Percentiles rank a stretch among this genome's conserved stretches.
Evolutionary conservation across 2,888 invertebrate species (phyloP).

Genomic region (Rhorus exstirpatorius): DNA sequence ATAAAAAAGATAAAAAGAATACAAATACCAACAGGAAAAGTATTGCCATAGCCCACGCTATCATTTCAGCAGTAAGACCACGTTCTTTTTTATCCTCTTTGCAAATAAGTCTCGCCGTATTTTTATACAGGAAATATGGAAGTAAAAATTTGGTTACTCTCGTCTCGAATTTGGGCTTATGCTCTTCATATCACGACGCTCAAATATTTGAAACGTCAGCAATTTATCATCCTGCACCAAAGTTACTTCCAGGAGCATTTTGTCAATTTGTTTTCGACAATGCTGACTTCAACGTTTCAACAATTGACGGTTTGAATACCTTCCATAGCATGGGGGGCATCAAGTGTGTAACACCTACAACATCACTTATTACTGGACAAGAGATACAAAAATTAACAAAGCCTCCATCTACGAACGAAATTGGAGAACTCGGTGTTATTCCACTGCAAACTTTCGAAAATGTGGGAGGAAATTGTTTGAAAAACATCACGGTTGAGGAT

Average conservation of each 20-base stretch:
- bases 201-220: constrained; percentile 74
- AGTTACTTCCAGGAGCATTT: no score
- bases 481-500: background rate
- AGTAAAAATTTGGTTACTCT: no score
- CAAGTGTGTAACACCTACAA: constrained; percentile 24
- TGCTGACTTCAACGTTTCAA: constrained; percentile 9
- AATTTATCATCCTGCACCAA: no score
- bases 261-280: constrained; percentile 45
- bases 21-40: constrained; percentile 17
- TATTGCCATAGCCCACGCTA: constrained; percentile 52
- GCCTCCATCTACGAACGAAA: constrained; percentile 3
- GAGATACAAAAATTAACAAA: no score
- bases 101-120: no score
- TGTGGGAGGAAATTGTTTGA: no score
- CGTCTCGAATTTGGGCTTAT: constrained; percentile 49
- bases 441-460: no score
- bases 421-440: background rate
- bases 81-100: constrained; percentile 80
- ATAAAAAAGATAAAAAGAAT: no score
- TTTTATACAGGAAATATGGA: no score
- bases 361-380: no score
- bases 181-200: constrained; percentile 52
- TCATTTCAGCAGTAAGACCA: constrained; percentile 75
- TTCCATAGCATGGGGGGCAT: constrained; percentile 40
- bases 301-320: constrained; percentile 33